Evolutionary conservation across 2,888 invertebrate genomes (phyloP).

Genomic region (Ceriagrion tenellum): DNA sequence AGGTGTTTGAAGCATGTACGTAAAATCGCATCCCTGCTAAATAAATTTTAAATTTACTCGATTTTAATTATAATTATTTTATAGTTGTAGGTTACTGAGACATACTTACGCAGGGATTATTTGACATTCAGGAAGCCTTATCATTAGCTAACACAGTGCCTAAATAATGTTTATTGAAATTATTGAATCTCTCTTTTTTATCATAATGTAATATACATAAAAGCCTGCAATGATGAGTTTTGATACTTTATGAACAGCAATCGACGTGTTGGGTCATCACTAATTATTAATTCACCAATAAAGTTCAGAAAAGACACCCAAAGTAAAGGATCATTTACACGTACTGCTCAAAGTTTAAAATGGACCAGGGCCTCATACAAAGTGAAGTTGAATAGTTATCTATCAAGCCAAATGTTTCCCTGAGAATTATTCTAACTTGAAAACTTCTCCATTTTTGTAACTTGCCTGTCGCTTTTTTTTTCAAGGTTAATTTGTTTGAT

Average conservation of each 20-base stretch:
- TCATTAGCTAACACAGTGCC: slow-evolving; percentile 55
- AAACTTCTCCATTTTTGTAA: not conserved
- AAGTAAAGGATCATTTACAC: not conserved
- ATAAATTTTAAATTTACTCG: slow-evolving; percentile 43
- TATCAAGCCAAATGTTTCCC: not conserved
- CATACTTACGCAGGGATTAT: slow-evolving; percentile 39
- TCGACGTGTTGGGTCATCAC: not conserved
- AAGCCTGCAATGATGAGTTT: slow-evolving; percentile 26
- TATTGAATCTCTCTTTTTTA: not conserved
- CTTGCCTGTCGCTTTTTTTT: not conserved
- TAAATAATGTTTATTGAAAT: slow-evolving; percentile 26
- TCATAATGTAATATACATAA: not conserved
- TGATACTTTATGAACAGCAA: not conserved
- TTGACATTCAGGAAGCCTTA: slow-evolving; percentile 16
- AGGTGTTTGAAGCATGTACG: slow-evolving; percentile 46
- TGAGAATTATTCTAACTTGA: not conserved
- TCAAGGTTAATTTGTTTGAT: not conserved
- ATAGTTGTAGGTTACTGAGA: not conserved
- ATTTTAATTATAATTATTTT: slow-evolving; percentile 40
- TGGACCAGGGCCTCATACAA: not conserved
- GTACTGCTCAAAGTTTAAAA: not conserved
- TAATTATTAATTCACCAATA: not conserved
- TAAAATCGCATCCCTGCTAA: slow-evolving; percentile 43
- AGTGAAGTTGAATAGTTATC: not conserved
- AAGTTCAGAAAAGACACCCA: not conserved